Conservation (phyloP, 2,888 invertebrate species). For the Drosophila nr. medialis region DNA sequence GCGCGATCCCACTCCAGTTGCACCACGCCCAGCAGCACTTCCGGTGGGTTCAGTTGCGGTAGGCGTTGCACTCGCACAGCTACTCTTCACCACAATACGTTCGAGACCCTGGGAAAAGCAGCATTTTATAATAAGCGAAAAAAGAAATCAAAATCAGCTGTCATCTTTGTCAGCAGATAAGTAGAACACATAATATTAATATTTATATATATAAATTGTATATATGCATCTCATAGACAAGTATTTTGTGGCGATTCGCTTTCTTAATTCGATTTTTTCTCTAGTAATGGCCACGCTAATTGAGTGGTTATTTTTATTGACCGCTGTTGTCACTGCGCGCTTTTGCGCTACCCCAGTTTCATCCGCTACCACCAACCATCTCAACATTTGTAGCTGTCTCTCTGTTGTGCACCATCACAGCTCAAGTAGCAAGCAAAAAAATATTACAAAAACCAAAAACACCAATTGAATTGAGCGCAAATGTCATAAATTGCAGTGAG, state of each 20-base stretch:
- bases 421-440: conserved; percentile 37
- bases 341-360: conserved; percentile 23
- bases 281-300: conserved; percentile 75
- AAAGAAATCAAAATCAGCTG: conserved; percentile 32
- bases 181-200: conserved; percentile 2
- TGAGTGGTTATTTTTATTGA: conserved; percentile 79
- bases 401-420: conserved; percentile 53
- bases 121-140: conserved; percentile 2
- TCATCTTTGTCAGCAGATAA: conserved; percentile 21
- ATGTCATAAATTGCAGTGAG: not conserved
- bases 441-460: not conserved
- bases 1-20: conserved; percentile 11
- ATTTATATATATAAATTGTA: not conserved
- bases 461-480: not conserved
- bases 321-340: conserved; percentile 55
- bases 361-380: conserved; percentile 16
- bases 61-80: conserved; percentile 32
- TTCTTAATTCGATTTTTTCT: conserved; percentile 72
- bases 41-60: conserved; percentile 24
- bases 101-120: conserved; percentile 87
- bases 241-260: conserved; percentile 56
- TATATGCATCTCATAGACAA: conserved; percentile 5
- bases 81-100: conserved; percentile 87
- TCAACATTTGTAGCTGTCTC: conserved; percentile 16
- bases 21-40: conserved; percentile 34